These are phyloP conservation scores for Osedax frankpressi DNA, from an alignment of 2,888 invertebrate genomes.

Conservation along the genomic window DNA sequence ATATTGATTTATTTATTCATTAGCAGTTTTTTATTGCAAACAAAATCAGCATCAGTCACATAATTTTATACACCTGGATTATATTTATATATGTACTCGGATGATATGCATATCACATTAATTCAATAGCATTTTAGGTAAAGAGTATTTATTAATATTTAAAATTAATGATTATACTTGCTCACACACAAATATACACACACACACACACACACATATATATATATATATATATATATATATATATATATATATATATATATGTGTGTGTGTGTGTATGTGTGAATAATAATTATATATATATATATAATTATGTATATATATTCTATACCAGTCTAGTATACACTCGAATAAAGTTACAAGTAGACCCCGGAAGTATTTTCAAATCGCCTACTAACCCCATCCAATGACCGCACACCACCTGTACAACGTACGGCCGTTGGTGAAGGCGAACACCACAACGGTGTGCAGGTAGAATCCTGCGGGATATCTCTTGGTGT, in stretches of 20 bases:
- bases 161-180: no score
- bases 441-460: constrained; percentile 76
- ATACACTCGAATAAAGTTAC: background rate
- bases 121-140: no score
- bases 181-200: background rate
- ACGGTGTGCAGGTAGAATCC: constrained; percentile 85
- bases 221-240: constrained; percentile 2
- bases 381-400: no score
- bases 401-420: constrained; percentile 74
- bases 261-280: background rate
- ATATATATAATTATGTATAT: background rate
- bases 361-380: no score
- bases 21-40: no score
- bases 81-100: no score
- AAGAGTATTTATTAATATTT: no score
- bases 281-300: no score
- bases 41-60: no score
- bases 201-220: background rate
- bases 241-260: background rate
- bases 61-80: no score
- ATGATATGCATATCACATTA: no score
- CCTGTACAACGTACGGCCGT: constrained; percentile 69
- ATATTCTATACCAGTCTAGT: background rate
- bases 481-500: constrained; percentile 92
- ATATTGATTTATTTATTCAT: no score